Percentiles rank a stretch among this genome's conserved stretches.
phyloP scores from a whole-genome alignment of 2,888 invertebrate genomes.

The Aspidiotus destructor region DNA sequence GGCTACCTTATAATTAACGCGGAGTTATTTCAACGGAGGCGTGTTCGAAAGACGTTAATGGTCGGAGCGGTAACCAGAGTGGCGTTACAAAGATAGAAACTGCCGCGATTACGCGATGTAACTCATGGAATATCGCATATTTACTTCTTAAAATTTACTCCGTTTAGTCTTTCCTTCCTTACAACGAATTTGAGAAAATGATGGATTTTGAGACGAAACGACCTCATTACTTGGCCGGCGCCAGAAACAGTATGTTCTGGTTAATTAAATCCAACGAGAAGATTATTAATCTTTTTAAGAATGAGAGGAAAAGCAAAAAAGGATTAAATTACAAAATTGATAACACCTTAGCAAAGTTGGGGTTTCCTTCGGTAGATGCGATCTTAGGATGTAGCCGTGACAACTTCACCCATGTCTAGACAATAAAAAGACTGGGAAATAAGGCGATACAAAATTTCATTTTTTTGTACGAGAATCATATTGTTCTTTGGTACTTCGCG shows the following conservation, averaged over 20 bases:
- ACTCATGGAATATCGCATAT: background rate
- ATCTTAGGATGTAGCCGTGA: background rate
- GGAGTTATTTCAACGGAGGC: slow-evolving; percentile 24
- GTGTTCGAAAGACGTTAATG: slow-evolving; percentile 25
- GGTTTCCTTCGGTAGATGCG: background rate
- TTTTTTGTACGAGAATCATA: background rate
- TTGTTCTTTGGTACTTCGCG: background rate
- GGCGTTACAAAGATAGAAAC: slow-evolving; percentile 25
- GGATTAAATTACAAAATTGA: slow-evolving; percentile 13
- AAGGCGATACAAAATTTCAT: background rate
- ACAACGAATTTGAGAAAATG: too few relatives aligned
- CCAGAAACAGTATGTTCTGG: slow-evolving; percentile 13
- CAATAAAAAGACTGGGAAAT: background rate
- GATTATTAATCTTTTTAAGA: background rate
- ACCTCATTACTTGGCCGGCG: slow-evolving; percentile 16
- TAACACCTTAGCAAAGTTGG: slow-evolving; percentile 3
- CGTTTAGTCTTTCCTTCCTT: background rate
- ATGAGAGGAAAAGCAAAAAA: background rate
- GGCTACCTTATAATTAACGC: slow-evolving; percentile 23
- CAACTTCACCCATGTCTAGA: background rate
- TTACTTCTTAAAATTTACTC: slow-evolving; percentile 11
- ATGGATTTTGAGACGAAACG: background rate
- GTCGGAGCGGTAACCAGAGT: slow-evolving; percentile 8
- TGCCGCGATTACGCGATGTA: slow-evolving; percentile 24
- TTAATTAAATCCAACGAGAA: slow-evolving; percentile 22